Base-by-base conservation (phyloP, 2,888 invertebrate species). In the Thyatira batis region DNA sequence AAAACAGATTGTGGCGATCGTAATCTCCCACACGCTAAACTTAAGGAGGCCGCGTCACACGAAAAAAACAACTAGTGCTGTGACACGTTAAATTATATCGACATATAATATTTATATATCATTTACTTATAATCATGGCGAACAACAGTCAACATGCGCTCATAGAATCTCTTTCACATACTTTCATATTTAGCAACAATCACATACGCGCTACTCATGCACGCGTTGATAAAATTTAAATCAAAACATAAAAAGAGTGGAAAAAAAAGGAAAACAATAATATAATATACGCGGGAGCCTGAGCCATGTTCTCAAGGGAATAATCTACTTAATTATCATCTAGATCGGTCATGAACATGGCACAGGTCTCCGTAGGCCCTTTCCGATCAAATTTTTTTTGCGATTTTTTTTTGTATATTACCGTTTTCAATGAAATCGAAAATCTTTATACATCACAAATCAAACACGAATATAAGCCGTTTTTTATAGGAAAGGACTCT, bases 141-240 rank as follows among this genome's bases (percentile, higher is more conserved):
- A 80, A 81, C 83, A 89, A 89, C 90, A 88, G 81, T 78, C 84
- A 90, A 91, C 89, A 84, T 80, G 83, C 88, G 89, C 89, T 76
- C 85, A 78, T 82, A 85, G 75, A 84, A 81, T 75, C 70, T 55
- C 62, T 60, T 65, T 76, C 75, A 73, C 77, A 48, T 80, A 78
- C 81, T 76, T 71, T 78, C 77, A 70, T 70, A 69, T 65, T 61
- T 71, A 76, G 67, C 70, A 84, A 80, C 82, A 82, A 83, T 75
- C 74, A 63, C 67, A 71, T 60, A 70, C 73, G 75, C 75, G 71
- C 71, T 68, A 72, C 76, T 74, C 78, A 79, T 76, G 80, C 82
- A 73, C 82, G 78, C 81, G 79, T 69, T 76, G 77, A 89, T 87
- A 88, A 86, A 87, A 86, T 88, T 87, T 84, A 73, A 87, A 84